These are phyloP conservation scores for Rhamphomyia laevipes DNA, from an alignment of 2,888 invertebrate species.

Conservation along the genomic window DNA sequence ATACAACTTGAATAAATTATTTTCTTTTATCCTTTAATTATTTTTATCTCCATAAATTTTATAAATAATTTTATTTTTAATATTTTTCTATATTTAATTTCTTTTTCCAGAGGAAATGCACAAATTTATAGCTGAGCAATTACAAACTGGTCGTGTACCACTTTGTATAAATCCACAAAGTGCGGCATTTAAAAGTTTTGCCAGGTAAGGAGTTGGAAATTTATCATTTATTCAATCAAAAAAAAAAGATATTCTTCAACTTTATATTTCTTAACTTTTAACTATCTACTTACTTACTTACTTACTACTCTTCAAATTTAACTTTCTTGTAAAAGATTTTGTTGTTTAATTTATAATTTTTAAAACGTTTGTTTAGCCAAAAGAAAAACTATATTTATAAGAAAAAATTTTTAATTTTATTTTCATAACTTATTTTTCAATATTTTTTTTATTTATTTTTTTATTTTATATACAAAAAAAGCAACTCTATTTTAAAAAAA, in stretches of 20 bases:
- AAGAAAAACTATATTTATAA: not conserved
- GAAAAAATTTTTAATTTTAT: slow-evolving; percentile 15
- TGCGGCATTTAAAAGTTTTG: slow-evolving; percentile 99
- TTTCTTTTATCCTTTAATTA: not conserved
- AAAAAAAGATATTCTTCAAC: too few relatives aligned
- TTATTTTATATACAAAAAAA: too few relatives aligned
- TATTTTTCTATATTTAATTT: slow-evolving; percentile 8
- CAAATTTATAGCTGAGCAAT: slow-evolving; percentile 95
- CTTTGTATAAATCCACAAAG: slow-evolving; percentile 99
- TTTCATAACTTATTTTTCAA: slow-evolving; percentile 15
- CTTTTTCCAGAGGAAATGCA: slow-evolving; percentile 86
- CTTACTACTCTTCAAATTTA: too few relatives aligned
- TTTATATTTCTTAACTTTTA: too few relatives aligned
- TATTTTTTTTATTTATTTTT: slow-evolving; percentile 19
- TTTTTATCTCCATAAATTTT: not conserved
- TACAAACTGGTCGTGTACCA: slow-evolving; percentile 90
- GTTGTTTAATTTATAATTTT: too few relatives aligned
- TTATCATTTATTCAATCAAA: too few relatives aligned
- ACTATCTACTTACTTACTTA: too few relatives aligned
- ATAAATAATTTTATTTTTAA: not conserved
- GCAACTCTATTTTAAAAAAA: too few relatives aligned
- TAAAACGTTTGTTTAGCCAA: not conserved
- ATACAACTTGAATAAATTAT: too few relatives aligned
- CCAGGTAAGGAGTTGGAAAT: slow-evolving; percentile 69
- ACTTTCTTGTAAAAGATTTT: too few relatives aligned